Evolutionary conservation across 2,113 vertebrate species (phyloP), one percentile per base, ranked within the genome.

Genomic region (Trogon melanurus): DNA sequence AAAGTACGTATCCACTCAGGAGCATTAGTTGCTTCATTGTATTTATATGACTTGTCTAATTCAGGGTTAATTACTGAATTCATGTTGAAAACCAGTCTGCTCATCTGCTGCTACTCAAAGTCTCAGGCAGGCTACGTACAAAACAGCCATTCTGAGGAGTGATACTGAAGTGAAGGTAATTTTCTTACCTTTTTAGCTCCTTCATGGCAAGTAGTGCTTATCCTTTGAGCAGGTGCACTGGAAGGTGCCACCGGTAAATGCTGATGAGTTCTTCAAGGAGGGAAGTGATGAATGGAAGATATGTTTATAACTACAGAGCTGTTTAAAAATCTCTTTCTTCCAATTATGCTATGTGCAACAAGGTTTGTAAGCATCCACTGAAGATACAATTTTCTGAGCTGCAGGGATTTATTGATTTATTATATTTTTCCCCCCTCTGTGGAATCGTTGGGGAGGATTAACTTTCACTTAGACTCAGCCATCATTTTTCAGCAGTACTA

Each of bases 51-150:
- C 76, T 95, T 94, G 41, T 82, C 89, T 89, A 91, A 95, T 85
- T 95, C 79, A 60, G 69, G 91, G 79, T 89, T 96, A 96, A 95
- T 91, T 92, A 76, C 30, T 94, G 87, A 96, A 94, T 90, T 91
- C 36, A 44, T 57, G 47, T 61, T 97, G 81, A 72, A 96, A 95
- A 95, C 66, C 54, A n/a, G 18, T 72, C 87, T 93, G 75, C 56
- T 96, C 51, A 36, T 89, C 79, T 94, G 87, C 83, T 89, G 78
- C 87, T 87, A 14, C 73, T 91, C 50, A 27, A 54, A 88, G 47
- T 84, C 73, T 85, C 44, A 53, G 58, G 61, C 72, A 92, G 30
- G 51, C 61, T 48, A 44, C 83, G 36, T 83, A 89, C 88, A 92
- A 89, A 93, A 50, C 67, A 89, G 80, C 38, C 61, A 29, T 91